Evolutionary conservation across 2,113 vertebrate genomes (phyloP), one percentile per base, ranked within the genome.

Genomic region (Ploceus nigricollis): DNA sequence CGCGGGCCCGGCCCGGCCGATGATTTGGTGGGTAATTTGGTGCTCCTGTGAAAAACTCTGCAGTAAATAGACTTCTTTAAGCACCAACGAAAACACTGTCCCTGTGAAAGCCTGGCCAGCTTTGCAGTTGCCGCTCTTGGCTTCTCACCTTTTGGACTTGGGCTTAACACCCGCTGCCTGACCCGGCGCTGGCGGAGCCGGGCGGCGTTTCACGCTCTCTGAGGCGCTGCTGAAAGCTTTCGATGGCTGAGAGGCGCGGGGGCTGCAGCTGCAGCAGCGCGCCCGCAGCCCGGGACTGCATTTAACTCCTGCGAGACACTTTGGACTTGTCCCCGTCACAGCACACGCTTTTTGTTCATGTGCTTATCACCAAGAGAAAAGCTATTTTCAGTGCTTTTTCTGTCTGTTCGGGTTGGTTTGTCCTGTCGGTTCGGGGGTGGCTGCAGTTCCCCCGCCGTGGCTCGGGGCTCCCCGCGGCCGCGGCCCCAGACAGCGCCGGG

Each of bases 121-220:
- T 79, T 39, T 8, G 15, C 40, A 80, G 81, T 37, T 56, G 50
- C 53, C 3, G 25, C 40, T 7, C 16, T 75, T 61, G 16, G 37
- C 8, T 57, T 79, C 78, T 93, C 87, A 65, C 61, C 78, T 89
- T 15, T 6, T 5, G 18, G 20, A 33, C 4, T 57, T 5, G 37
- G 28, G 31, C 2, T 84, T 63, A 44, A 9, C 89, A 58, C 76
- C 27, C 35, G 0, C 30, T 2, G 87, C 24, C 39, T 2, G 31
- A 8, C 6, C 7, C 39, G 2, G 60, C 64, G 0, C 2, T 22
- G 27, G 1, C 1, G 7, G 22, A 3, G 35, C 23, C 1, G 21
- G 20, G 61, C 6, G 7, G 58, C n/a, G 1, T 10, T 69, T 37
- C 65, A 1, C 33, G 20, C 30, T 25, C 35, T 11, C 33, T 2